phyloP scores from a whole-genome alignment of 92 coral and sea anemone genomes.

The Palythoa heliodiscus region DNA sequence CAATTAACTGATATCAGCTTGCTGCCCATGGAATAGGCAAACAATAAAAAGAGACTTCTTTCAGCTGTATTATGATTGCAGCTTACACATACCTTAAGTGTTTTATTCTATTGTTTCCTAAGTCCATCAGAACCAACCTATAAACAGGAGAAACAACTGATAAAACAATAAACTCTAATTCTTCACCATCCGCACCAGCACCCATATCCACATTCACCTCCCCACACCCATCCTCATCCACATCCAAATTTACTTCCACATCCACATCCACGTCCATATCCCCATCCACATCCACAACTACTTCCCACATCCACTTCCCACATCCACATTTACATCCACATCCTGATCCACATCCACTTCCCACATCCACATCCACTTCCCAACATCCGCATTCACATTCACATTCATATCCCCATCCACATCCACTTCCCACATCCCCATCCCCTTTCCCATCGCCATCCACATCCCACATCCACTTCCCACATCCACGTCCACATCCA shows the following conservation, averaged over 20 bases:
- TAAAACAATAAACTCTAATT: background rate
- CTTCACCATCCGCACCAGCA: no score
- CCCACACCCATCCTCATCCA: background rate
- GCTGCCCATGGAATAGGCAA: background rate
- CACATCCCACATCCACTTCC: background rate
- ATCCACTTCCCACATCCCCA: background rate
- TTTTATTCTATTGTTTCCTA: conserved; percentile 35
- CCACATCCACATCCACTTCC: no score
- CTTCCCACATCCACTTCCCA: background rate
- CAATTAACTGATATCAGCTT: background rate
- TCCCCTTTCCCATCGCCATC: background rate
- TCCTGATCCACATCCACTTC: no score
- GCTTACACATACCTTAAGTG: conserved; percentile 1
- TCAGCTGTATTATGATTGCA: background rate
- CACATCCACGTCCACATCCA: no score
- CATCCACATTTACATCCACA: no score
- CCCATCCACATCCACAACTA: background rate
- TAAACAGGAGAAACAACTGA: background rate
- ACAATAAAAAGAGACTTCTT: background rate
- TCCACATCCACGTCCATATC: background rate
- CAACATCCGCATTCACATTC: no score
- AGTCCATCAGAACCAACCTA: conserved; percentile 25
- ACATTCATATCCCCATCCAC: no score
- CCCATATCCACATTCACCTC: background rate
- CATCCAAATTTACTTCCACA: background rate